Base-by-base conservation (phyloP, 2,113 vertebrate genomes). In the Porphyrio hochstetteri region DNA sequence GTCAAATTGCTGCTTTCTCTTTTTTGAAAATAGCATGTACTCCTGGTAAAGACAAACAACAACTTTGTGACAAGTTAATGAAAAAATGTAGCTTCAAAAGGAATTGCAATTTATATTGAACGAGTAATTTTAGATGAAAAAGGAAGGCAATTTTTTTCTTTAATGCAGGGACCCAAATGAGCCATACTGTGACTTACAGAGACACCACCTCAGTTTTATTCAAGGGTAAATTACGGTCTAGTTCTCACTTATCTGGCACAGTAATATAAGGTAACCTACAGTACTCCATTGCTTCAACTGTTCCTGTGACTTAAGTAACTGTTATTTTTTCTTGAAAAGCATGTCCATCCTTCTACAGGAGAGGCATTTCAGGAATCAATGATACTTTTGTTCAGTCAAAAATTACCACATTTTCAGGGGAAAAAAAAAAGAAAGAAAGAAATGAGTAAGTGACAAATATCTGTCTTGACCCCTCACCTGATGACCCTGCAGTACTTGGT, bases 401-500 rank as follows among this genome's bases (percentile, higher is more conserved):
- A 93, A 28, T 63, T 27, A 57, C n/a, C 42, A n/a, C 23, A 31
- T 77, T 88, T 83, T 67, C 28, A 88, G 64, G n/a, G 69, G 68
- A 38, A 55, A 36, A 9, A 55, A 44, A 10, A 2, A 80, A 48
- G 50, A 44, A 10, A 59, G 38, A 44, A 10, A 1, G 55, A 80
- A 50, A 59, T 40, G 9, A 59, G 38, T 7, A 2, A 59, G 36
- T 40, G 27, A 42, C 16, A 71, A 72, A 33, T 36, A 29, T 46
- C 28, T 61, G 64, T 87, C 29, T 68, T 55, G 23, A 38, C 1
- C 7, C 33, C 94, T 97, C 90, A 98, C 98, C 97, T 98, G 93
- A 77, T 71, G 92, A 63, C 98, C 98, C 60, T 98, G 97, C 36
- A 98, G 95, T 36, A 97, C 23, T 38, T 91, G 33, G 9, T 98